phyloP scores from a whole-genome alignment of 1,140 invertebrate genomes.

The Drosophila micromelanica region DNA sequence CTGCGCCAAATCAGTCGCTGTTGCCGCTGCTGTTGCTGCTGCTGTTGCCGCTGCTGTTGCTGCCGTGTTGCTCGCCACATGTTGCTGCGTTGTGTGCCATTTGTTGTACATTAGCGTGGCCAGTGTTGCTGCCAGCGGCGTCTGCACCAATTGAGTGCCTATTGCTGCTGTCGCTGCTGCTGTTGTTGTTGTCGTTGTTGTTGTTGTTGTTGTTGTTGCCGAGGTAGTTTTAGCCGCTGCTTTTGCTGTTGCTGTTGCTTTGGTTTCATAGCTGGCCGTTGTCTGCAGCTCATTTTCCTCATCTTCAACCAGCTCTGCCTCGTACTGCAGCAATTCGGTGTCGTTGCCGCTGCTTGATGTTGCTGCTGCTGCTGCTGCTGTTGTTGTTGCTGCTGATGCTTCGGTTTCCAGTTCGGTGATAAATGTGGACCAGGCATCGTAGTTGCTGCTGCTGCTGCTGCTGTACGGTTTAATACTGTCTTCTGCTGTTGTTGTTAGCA shows the following conservation, averaged over 20 bases:
- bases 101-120: constrained; percentile 53
- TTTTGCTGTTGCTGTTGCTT: constrained; percentile 59
- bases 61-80: constrained; percentile 30
- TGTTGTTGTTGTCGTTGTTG: too few species aligned
- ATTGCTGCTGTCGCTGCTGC: constrained; percentile 21
- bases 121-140: constrained; percentile 57
- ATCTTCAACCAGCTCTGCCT: constrained; percentile 59
- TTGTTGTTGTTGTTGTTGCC: constrained; percentile 35
- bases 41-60: constrained; percentile 30
- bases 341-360: constrained; percentile 39
- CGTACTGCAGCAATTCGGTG: constrained; percentile 63
- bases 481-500: constrained; percentile 58
- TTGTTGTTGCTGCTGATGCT: constrained; percentile 42
- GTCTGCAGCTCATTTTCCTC: constrained; percentile 40
- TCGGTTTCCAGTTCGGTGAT: constrained; percentile 65
- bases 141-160: constrained; percentile 61
- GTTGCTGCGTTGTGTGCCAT: constrained; percentile 54
- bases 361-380: constrained; percentile 20
- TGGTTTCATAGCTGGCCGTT: constrained; percentile 63
- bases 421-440: constrained; percentile 64
- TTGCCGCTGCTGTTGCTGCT: constrained; percentile 26
- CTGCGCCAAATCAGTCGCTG: constrained; percentile 49
- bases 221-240: constrained; percentile 8
- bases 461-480: constrained; percentile 67
- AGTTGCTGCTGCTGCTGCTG: constrained; percentile 61